Base-by-base conservation (phyloP, 1,140 invertebrate genomes). In the Stegodyphus mimosarum region DNA sequence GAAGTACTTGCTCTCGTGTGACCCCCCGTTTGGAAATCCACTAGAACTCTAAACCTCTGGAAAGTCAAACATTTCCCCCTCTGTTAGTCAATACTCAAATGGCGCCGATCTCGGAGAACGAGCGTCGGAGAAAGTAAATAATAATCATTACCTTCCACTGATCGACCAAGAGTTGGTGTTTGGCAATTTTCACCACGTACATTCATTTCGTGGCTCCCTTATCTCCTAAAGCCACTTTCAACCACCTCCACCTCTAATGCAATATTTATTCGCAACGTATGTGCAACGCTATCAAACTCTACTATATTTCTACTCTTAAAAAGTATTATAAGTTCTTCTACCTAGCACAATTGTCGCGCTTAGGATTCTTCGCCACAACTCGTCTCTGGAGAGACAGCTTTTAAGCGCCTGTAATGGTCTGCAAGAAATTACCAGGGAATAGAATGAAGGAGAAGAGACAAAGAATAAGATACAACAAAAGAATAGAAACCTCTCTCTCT, bases 401-500 rank as follows among this genome's bases (percentile, higher is more conserved):
- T 73, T 7, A 53, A 10, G 50, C n/a, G n/a, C 53, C 18, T 64
- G 74, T 17, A 63, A 64, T 76, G 33, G 53, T 55, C 18, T 51
- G 74, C 33, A 17, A 55, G 74, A 64, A 76, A 76, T 76, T 76
- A 64, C 74, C 10, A 17, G 33, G n/a, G n/a, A n/a, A 67, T 18
- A 67, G 64, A 76, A 53, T n/a, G 18, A 51, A 55, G 18, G 53
- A 76, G 53, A 64, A 33, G 18, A 63, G 74, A 76, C 74, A 64
- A 76, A 48, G 52, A 55, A 17, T 74, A 55, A 9, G 51, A 60
- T 17, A 18, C 74, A 76, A 76, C 74, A 76, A 76, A 76, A 76
- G 74, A 76, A 76, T 76, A 18, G 51, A 63, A 64, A 17, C 5
- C 15, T 49, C 60, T 33, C 33, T 33, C 33, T 33, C 33, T 76